Base-by-base conservation (phyloP, 2,888 invertebrate genomes). In the Eremobia ochroleuca region DNA sequence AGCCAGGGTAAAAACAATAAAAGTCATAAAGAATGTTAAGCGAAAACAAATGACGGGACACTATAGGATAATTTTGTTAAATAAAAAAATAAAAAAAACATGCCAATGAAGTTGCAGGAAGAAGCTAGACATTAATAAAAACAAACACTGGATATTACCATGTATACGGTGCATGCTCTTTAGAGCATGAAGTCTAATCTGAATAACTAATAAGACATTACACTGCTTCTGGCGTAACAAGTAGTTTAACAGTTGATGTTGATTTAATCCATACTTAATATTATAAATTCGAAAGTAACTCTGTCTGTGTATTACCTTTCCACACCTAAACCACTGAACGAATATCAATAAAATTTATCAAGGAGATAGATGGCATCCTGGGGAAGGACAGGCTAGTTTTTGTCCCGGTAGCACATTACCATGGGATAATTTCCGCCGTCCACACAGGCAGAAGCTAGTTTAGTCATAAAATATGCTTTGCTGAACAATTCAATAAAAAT, bases 121-220 rank as follows among this genome's bases (percentile, higher is more conserved):
- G 43, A 15, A 43, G 43, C 43, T 15, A 43, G 43, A 15, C 18
- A 43, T n/a, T 43, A 2, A 31, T 3, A 37, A 31, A 61, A 40
- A 77, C 15, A 77, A 68, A 68, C 25, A 69, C 4, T 5, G 11
- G 40, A 28, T 3, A 58, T 55, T 40, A 62, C 15, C 21, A 76
- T 66, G n/a, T 0, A 21, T 37, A 34, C 43, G 9, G 28, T 4
- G 0, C 43, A 55, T 78, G n/a, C 15, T 78, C 28, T 62, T 1
- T 37, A 64, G 55, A 71, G n/a, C 46, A 46, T 64, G 34, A 55
- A 70, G 28, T 61, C 21, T 52, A 49, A 68, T 59, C n/a, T 40
- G 25, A 61, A 52, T 68, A 49, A 34, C 13, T 46, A 66, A 34
- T 59, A 58, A 18, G 21, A 61, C 37, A 13, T 52, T 40, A 40